phyloP scores from a whole-genome alignment of 2,113 vertebrate genomes.

The Oreochromis aureus region DNA sequence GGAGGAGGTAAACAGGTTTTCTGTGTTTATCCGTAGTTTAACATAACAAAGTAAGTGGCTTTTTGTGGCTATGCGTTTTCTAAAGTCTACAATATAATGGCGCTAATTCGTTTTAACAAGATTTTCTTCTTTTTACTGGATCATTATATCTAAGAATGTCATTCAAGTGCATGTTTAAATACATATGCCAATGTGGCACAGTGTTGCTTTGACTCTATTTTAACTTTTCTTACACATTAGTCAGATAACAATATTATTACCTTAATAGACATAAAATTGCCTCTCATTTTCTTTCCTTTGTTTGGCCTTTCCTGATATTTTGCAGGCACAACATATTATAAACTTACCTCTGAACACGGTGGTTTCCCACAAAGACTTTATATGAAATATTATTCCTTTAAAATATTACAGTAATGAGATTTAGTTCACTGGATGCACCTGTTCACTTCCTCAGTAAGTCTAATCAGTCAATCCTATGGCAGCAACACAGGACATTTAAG shows the following conservation, averaged over 20 bases:
- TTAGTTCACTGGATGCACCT: not conserved
- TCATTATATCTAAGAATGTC: not conserved
- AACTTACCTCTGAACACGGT: not conserved
- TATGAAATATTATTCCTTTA: not conserved
- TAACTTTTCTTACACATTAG: not conserved
- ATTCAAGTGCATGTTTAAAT: not conserved
- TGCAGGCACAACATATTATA: not conserved
- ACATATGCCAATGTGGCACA: not conserved
- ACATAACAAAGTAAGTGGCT: not conserved
- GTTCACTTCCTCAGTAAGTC: not conserved
- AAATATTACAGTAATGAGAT: not conserved
- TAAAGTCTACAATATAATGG: not conserved
- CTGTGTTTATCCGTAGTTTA: not conserved
- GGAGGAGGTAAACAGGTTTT: not conserved
- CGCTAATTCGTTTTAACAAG: not conserved
- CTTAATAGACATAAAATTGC: not conserved
- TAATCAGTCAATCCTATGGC: fast-evolving
- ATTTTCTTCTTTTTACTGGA: not conserved
- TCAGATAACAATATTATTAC: not conserved
- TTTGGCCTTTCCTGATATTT: not conserved
- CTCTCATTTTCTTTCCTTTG: not conserved
- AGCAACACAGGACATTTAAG: not conserved
- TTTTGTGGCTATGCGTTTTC: not conserved
- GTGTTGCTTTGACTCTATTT: not conserved
- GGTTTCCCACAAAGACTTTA: not conserved